These are phyloP conservation scores for Pachyrhynchus sulphureomaculatus DNA, from an alignment of 1,140 invertebrate genomes.

Conservation along the genomic window DNA sequence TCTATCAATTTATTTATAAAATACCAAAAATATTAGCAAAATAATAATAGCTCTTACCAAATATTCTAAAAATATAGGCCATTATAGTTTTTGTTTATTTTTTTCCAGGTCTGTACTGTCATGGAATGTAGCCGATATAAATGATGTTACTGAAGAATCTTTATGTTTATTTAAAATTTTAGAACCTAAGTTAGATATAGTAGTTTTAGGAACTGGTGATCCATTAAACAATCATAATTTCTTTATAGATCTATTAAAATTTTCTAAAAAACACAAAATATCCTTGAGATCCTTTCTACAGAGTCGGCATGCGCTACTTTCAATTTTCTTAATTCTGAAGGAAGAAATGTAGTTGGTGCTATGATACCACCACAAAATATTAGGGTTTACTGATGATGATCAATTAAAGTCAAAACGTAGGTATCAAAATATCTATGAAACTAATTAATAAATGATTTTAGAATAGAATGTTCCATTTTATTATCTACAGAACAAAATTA, in stretches of 20 bases:
- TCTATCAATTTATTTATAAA: too few species aligned
- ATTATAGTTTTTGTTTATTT: slow-evolving; percentile 5
- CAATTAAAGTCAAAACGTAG: slow-evolving; percentile 51
- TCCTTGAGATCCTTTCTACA: slow-evolving; percentile 73
- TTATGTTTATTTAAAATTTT: slow-evolving; percentile 75
- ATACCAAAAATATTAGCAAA: too few species aligned
- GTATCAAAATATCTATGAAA: slow-evolving; percentile 54
- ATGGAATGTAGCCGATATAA: slow-evolving; percentile 73
- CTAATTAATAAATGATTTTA: slow-evolving; percentile 35
- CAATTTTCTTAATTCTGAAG: slow-evolving; percentile 80
- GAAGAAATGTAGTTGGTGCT: slow-evolving; percentile 72
- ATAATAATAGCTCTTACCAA: too few species aligned
- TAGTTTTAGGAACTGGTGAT: slow-evolving; percentile 77
- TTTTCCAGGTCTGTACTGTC: slow-evolving; percentile 68
- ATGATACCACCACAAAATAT: slow-evolving; percentile 69
- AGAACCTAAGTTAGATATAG: slow-evolving; percentile 81
- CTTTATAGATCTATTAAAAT: slow-evolving; percentile 53
- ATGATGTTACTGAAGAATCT: slow-evolving; percentile 75
- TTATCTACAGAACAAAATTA: too few species aligned
- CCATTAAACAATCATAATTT: slow-evolving; percentile 46
- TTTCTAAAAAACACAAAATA: slow-evolving; percentile 61
- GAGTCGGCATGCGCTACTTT: slow-evolving; percentile 77
- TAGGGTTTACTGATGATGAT: slow-evolving; percentile 52
- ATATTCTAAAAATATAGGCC: too few species aligned
- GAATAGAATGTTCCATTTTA: too few species aligned